These are phyloP conservation scores for Physella acuta DNA, from an alignment of 1,140 invertebrate genomes.

Conservation along the genomic window DNA sequence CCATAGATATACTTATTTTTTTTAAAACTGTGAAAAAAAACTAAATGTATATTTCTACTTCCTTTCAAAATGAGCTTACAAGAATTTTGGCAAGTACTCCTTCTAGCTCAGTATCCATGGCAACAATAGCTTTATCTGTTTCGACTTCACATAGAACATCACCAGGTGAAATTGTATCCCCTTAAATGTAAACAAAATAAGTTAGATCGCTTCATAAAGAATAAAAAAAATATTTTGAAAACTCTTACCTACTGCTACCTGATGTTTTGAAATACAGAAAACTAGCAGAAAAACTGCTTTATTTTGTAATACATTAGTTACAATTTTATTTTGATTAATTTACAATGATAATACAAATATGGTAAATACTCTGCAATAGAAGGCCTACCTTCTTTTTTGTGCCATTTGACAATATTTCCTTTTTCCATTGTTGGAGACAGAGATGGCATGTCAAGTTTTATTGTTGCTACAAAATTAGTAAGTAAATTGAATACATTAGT, in stretches of 20 bases:
- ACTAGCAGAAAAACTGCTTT: too few species aligned
- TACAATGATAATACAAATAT: too few species aligned
- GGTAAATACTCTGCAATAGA: not conserved
- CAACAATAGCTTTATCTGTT: constrained; percentile 68
- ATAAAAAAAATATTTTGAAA: too few species aligned
- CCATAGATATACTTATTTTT: too few species aligned
- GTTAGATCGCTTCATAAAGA: too few species aligned
- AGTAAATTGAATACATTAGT: too few species aligned
- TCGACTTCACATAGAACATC: constrained; percentile 69
- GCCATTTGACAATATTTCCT: constrained; percentile 68
- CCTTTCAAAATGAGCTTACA: constrained; percentile 43
- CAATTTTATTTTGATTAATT: too few species aligned
- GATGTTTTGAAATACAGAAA: too few species aligned
- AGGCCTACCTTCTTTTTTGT: constrained; percentile 64
- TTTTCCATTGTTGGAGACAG: constrained; percentile 69
- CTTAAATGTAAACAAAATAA: constrained; percentile 45
- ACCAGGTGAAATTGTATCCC: constrained; percentile 64
- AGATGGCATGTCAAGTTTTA: constrained; percentile 65
- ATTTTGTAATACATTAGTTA: too few species aligned
- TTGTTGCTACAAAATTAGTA: constrained; percentile 42
- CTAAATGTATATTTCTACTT: too few species aligned
- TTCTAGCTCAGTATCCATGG: constrained; percentile 67
- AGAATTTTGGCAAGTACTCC: constrained; percentile 68
- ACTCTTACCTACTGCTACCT: too few species aligned
- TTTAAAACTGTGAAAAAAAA: too few species aligned